Evolutionary conservation across 2,113 vertebrate genomes (phyloP).

Genomic region (Dendropsophus ebraccatus): DNA sequence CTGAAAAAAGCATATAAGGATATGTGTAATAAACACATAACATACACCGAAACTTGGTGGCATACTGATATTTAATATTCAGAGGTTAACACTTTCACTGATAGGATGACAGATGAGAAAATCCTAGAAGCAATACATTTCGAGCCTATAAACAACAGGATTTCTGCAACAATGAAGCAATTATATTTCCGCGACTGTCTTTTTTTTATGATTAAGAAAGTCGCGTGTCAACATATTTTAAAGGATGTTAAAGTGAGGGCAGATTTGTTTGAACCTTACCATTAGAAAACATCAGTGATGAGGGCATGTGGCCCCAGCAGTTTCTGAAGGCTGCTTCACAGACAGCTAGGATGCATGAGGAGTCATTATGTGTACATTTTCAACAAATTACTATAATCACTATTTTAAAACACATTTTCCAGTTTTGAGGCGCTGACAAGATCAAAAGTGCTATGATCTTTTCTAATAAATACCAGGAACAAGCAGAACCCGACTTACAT

Average conservation of each 20-base stretch:
- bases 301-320: conserved; percentile 46
- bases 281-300: conserved; percentile 51
- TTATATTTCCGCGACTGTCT: conserved; percentile 2
- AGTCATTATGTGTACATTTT: conserved; percentile 55
- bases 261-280: conserved; percentile 42
- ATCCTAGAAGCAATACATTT: not conserved
- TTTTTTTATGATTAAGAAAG: conserved; percentile 23
- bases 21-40: too few relatives aligned
- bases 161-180: conserved; percentile 16
- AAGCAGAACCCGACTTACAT: conserved; percentile 24
- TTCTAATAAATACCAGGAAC: conserved; percentile 44
- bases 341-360: conserved; percentile 51
- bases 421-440: conserved; percentile 52
- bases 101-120: not conserved
- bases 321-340: conserved; percentile 46
- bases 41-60: too few relatives aligned
- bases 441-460: conserved; percentile 56
- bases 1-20: too few relatives aligned
- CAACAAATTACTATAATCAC: conserved; percentile 57
- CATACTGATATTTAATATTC: too few relatives aligned
- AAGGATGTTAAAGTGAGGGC: conserved; percentile 41
- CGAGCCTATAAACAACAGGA: not conserved
- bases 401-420: conserved; percentile 56
- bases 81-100: not conserved
- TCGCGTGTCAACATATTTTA: conserved; percentile 27